Conservation (phyloP, 2,888 invertebrate species). For the Stenolophus ochropezus region DNA sequence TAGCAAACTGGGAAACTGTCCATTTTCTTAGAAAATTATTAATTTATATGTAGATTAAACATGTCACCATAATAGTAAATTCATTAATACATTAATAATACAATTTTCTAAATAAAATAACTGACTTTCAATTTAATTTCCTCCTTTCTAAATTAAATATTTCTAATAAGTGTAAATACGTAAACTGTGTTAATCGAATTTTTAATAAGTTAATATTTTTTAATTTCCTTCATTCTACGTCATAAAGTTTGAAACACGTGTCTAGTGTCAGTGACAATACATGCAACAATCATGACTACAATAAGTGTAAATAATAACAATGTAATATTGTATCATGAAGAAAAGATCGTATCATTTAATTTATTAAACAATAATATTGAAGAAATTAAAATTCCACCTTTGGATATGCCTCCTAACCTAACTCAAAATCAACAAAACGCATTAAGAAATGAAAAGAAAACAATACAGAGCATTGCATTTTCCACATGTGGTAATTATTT, state of each 20-base stretch:
- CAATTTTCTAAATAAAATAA: too few species aligned
- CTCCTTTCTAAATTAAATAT: too few species aligned
- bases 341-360: slow-evolving; percentile 62
- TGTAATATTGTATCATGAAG: slow-evolving; percentile 59
- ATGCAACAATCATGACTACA: slow-evolving; percentile 61
- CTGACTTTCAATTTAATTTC: too few species aligned
- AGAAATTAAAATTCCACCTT: slow-evolving; percentile 60
- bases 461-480: slow-evolving; percentile 59
- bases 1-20: too few species aligned
- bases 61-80: too few species aligned
- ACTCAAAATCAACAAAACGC: slow-evolving; percentile 60
- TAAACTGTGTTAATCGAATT: too few species aligned
- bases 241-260: neutral
- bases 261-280: neutral
- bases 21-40: too few species aligned
- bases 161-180: too few species aligned
- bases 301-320: slow-evolving; percentile 59
- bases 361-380: slow-evolving; percentile 61
- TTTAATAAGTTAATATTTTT: too few species aligned
- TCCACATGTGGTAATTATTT: slow-evolving; percentile 75
- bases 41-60: too few species aligned
- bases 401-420: slow-evolving; percentile 41
- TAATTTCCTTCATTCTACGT: too few species aligned
- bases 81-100: too few species aligned
- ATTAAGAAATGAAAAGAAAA: slow-evolving; percentile 58